phyloP scores from a whole-genome alignment of 1,140 invertebrate genomes.

The Luehdorfia chinensis region DNA sequence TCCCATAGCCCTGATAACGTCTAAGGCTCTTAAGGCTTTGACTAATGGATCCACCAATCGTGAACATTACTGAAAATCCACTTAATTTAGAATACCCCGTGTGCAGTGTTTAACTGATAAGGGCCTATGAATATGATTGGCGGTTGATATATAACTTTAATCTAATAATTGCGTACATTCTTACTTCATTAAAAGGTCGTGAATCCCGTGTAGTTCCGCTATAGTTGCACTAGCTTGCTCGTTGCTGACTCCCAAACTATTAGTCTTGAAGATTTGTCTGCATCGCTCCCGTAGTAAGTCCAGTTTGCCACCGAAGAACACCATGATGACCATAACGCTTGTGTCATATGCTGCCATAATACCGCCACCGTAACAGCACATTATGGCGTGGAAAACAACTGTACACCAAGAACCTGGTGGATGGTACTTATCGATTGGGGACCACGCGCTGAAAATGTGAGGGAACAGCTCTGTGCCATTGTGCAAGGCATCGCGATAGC shows the following conservation, averaged over 20 bases:
- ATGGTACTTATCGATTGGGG: conserved; percentile 52
- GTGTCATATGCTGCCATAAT: conserved; percentile 55
- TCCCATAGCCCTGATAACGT: no score
- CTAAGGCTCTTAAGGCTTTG: no score
- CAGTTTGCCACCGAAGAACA: conserved; percentile 60
- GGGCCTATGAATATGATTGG: no score
- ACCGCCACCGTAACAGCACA: conserved; percentile 41
- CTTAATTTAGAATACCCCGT: no score
- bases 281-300: conserved; percentile 51
- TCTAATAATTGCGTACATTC: no score
- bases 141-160: no score
- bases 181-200: conserved; percentile 54
- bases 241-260: conserved; percentile 23
- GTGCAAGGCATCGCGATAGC: conserved; percentile 35
- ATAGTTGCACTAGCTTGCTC: conserved; percentile 26
- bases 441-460: conserved; percentile 61
- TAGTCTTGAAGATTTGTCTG: conserved; percentile 38
- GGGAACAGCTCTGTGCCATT: conserved; percentile 57
- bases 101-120: no score
- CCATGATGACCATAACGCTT: conserved; percentile 45
- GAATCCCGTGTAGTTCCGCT: conserved; percentile 40
- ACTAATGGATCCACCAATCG: no score
- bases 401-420: conserved; percentile 51
- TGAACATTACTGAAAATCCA: no score
- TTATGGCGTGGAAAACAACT: conserved; percentile 38